A percentile compares a stretch with the other conserved stretches of the same genome.
Conservation (phyloP, 2,797 vertebrate species). For the Acanthurus lineatus region DNA sequence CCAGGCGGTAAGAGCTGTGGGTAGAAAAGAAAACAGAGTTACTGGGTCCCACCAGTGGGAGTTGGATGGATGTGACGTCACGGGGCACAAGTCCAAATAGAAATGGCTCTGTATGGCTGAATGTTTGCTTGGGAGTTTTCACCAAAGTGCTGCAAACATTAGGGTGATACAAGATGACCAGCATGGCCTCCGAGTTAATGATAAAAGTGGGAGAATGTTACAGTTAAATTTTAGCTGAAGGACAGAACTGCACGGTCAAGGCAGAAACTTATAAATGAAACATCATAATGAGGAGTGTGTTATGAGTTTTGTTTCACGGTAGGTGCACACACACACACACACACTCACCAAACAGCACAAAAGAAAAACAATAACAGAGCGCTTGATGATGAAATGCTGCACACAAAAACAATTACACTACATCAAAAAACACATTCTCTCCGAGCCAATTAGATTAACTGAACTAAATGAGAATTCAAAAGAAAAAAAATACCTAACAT, state of each 20-base stretch:
- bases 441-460: constrained; percentile 60
- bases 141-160: constrained; percentile 81
- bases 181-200: constrained; percentile 48
- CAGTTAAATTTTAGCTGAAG: constrained; percentile 21
- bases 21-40: constrained; percentile 84
- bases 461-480: constrained; percentile 40
- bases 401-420: constrained; percentile 43
- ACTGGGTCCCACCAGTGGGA: constrained; percentile 71
- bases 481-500: not conserved
- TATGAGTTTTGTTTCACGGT: constrained; percentile 28
- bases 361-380: constrained; percentile 22
- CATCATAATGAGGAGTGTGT: constrained; percentile 40
- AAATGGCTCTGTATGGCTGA: constrained; percentile 52
- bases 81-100: constrained; percentile 46
- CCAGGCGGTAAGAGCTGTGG: constrained; percentile 89
- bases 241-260: constrained; percentile 23
- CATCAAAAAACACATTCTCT: constrained; percentile 45
- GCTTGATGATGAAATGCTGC: constrained; percentile 46
- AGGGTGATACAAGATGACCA: constrained; percentile 63
- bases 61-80: constrained; percentile 67
- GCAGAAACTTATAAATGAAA: constrained; percentile 40
- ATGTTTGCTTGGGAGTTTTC: constrained; percentile 78
- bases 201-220: constrained; percentile 27
- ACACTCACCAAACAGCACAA: constrained; percentile 1
- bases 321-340: not conserved